These are phyloP conservation scores for Poeciliopsis turneri DNA, from an alignment of 2,797 vertebrate genomes.

Conservation along the genomic window DNA sequence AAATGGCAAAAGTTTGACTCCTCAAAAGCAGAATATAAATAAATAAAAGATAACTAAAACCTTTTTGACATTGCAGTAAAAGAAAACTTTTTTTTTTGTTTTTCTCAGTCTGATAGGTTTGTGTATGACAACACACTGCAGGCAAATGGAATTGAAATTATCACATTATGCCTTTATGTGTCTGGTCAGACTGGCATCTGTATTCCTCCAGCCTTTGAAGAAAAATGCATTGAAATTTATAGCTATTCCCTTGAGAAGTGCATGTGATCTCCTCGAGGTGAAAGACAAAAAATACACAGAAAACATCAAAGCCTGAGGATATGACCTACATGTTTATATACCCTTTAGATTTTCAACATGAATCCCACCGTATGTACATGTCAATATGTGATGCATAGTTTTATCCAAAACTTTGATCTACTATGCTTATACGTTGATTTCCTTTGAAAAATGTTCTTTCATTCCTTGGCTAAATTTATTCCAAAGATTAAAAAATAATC, in stretches of 20 bases:
- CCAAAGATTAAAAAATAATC: slow-evolving; percentile 1
- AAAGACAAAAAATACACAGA: slow-evolving; percentile 23
- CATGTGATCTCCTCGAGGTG: slow-evolving; percentile 17
- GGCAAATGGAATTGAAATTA: slow-evolving; percentile 37
- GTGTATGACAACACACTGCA: slow-evolving; percentile 24
- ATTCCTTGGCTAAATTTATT: slow-evolving; percentile 2
- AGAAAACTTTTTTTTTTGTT: neutral
- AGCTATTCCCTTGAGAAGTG: slow-evolving; percentile 20
- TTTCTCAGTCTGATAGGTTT: slow-evolving; percentile 10
- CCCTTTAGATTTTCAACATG: slow-evolving; percentile 25
- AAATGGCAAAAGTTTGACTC: neutral
- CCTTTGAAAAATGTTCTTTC: neutral
- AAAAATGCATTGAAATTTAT: slow-evolving; percentile 36
- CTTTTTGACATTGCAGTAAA: neutral
- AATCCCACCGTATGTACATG: slow-evolving; percentile 15
- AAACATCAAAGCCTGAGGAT: slow-evolving; percentile 25
- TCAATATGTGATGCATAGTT: neutral
- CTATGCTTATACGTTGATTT: slow-evolving; percentile 15
- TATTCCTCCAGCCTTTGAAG: slow-evolving; percentile 44
- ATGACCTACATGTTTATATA: slow-evolving; percentile 13
- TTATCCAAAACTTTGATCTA: neutral
- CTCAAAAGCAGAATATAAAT: neutral
- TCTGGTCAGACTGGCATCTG: slow-evolving; percentile 17
- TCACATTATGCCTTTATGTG: slow-evolving; percentile 38
- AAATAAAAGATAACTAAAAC: neutral